Evolutionary conservation across 1,140 invertebrate species (phyloP), one percentile per base, ranked within the genome.

Genomic region (Leptinotarsa lineolata): DNA sequence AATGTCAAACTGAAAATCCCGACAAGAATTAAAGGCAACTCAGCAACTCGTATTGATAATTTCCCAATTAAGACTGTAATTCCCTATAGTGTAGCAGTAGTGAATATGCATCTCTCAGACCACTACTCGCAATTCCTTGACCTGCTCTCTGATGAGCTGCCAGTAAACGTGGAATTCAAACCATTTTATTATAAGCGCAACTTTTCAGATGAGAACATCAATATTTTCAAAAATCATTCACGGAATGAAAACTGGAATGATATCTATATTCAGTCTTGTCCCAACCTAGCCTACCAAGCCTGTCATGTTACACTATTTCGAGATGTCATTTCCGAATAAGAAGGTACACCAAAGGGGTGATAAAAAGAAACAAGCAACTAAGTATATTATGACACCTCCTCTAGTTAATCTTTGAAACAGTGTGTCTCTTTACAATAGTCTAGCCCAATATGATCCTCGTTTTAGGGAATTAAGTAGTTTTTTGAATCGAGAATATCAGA

Each of bases 401-500:
- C n/a, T n/a, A n/a, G n/a, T n/a, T n/a, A n/a, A 60, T n/a, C 20
- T 68, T 39, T 12, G 45, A 39, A 46, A 68, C 16, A 60, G n/a
- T 60, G n/a, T 60, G 16, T 60, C 16, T 60, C 59, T 60, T 60
- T 60, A 60, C 59, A 60, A 60, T 60, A 60, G n/a, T 21, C 20
- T 60, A 60, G 59, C 59, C 6, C 59, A 60, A 60, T n/a, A 60
- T 60, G 59, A 68, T 45, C n/a, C n/a, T n/a, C n/a, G n/a, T n/a
- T n/a, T n/a, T n/a, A n/a, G n/a, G n/a, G n/a, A n/a, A n/a, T n/a
- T 68, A 15, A 20, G 44, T 68, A 68, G 39, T 68, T 44, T 68
- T 68, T 45, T 68, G n/a, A 60, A 60, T 60, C 59, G 59, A 60
- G 21, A 60, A 60, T 60, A 60, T 60, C 59, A 60, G n/a, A 60